phyloP scores from a whole-genome alignment of 2,113 vertebrate species.

The Pampusana beccarii region DNA sequence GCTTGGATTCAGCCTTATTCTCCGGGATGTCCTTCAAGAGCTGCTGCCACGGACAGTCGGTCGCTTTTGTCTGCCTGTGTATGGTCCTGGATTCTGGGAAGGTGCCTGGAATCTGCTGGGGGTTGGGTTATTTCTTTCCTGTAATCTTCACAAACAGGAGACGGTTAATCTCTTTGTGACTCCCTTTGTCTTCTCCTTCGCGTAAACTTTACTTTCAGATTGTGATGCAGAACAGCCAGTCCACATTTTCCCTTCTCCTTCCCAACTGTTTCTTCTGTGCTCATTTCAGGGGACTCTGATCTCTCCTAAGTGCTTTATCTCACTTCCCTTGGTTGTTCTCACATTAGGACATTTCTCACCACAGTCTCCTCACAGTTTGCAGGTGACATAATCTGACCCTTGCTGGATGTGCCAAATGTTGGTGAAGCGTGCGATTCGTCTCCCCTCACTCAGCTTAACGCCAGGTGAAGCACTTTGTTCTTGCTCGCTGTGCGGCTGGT shows the following conservation, averaged over 20 bases:
- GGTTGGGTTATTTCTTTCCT: neutral
- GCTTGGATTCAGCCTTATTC: neutral
- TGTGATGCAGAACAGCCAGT: neutral
- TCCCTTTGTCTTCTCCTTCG: neutral
- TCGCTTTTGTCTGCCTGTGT: neutral
- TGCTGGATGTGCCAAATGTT: neutral
- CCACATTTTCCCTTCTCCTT: neutral
- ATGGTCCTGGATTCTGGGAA: neutral
- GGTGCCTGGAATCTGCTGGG: neutral
- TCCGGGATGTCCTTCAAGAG: neutral
- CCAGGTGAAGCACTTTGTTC: neutral
- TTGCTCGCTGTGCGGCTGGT: neutral
- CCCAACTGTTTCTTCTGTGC: rapidly evolving
- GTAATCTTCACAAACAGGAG: neutral
- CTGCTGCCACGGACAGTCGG: neutral
- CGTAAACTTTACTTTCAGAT: neutral
- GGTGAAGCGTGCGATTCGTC: neutral
- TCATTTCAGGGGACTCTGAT: neutral
- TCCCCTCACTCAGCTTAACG: neutral
- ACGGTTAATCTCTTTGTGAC: neutral
- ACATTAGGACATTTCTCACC: neutral
- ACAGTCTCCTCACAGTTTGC: neutral
- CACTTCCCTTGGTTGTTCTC: neutral
- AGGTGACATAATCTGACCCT: neutral
- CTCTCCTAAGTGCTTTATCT: neutral